These are phyloP conservation scores for Meteorus cinctellus DNA, from an alignment of 2,888 invertebrate species.

Conservation along the genomic window DNA sequence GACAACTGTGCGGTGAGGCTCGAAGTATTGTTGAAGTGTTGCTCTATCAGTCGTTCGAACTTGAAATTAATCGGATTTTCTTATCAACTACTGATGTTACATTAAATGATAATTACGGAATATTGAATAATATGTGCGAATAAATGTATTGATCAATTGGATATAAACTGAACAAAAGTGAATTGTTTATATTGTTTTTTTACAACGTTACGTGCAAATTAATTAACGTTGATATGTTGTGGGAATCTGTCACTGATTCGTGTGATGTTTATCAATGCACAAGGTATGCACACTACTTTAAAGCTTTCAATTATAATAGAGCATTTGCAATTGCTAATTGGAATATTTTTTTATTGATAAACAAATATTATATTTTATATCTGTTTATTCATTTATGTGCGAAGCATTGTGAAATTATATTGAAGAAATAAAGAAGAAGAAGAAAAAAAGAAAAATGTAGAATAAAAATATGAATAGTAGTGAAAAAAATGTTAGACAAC, in stretches of 20 bases:
- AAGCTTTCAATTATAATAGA: neutral
- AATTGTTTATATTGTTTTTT: neutral
- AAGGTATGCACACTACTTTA: constrained; percentile 65
- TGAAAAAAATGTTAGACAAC: too few relatives aligned
- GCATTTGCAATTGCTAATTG: too few relatives aligned
- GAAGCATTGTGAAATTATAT: too few relatives aligned
- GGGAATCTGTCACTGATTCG: constrained; percentile 69
- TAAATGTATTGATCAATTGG: neutral
- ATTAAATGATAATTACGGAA: neutral
- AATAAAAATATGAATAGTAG: too few relatives aligned
- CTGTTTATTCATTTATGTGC: too few relatives aligned
- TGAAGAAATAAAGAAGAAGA: too few relatives aligned
- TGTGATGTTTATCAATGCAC: constrained; percentile 73
- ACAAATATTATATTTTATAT: too few relatives aligned
- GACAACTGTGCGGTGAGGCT: constrained; percentile 38
- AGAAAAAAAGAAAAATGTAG: too few relatives aligned
- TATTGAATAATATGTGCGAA: neutral
- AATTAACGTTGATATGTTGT: constrained; percentile 61
- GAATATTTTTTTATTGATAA: too few relatives aligned
- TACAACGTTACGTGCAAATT: neutral
- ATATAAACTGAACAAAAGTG: neutral
- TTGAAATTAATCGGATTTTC: neutral
- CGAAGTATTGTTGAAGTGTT: neutral
- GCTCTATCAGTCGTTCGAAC: neutral
- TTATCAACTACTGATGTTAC: neutral